A percentile compares a stretch with the other conserved stretches of the same genome.
Conservation (phyloP, 2,797 vertebrate species). For the Pseudotriccus pelzelni region DNA sequence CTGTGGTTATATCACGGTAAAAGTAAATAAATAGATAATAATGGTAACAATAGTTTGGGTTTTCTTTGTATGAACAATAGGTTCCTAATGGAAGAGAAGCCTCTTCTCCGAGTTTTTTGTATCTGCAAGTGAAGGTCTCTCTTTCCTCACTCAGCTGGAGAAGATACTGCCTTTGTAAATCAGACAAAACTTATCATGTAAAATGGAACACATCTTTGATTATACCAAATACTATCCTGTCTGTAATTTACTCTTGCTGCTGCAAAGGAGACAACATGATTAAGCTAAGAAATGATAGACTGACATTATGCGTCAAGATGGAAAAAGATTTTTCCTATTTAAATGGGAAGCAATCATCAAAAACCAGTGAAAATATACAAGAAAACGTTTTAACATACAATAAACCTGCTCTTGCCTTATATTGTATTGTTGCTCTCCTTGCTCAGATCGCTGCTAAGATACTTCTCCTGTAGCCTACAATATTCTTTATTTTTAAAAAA, state of each 20-base stretch:
- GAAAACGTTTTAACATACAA: not conserved
- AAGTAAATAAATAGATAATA: not conserved
- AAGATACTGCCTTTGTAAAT: conserved; percentile 36
- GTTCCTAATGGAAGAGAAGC: not conserved
- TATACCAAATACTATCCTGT: not conserved
- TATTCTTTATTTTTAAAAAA: not conserved
- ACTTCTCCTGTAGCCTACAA: not conserved
- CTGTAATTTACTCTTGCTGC: conserved; percentile 44
- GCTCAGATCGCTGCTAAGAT: not conserved
- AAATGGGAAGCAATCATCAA: conserved; percentile 27
- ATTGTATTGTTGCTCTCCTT: not conserved
- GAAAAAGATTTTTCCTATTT: not conserved
- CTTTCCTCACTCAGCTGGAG: conserved; percentile 6
- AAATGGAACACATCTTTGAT: conserved; percentile 34
- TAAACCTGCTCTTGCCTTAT: not conserved
- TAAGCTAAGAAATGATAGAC: conserved; percentile 32
- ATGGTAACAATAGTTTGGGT: not conserved
- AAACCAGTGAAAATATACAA: not conserved
- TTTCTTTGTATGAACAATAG: not conserved
- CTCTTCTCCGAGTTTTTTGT: not conserved
- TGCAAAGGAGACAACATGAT: conserved; percentile 8
- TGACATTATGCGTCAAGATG: not conserved
- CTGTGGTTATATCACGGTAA: not conserved
- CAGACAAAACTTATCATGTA: conserved; percentile 9
- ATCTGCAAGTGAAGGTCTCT: not conserved